phyloP scores from a whole-genome alignment of 2,888 invertebrate genomes.

The Drosophila helvetica region DNA sequence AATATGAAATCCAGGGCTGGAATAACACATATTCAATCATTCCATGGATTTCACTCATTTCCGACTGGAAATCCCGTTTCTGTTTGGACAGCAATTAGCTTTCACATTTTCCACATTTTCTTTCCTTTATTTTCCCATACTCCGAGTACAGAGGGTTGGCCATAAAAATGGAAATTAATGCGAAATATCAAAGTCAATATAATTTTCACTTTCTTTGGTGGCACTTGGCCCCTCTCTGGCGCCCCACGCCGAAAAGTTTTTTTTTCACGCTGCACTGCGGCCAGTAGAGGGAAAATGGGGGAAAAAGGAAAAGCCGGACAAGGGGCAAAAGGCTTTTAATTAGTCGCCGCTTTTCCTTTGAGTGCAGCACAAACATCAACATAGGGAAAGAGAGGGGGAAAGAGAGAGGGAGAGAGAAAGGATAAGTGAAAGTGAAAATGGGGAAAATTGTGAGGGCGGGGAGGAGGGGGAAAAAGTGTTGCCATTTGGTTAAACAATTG shows the following conservation, averaged over 20 bases:
- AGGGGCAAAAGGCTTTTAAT: constrained; percentile 57
- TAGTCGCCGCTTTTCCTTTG: constrained; percentile 52
- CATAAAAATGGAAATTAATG: constrained; percentile 57
- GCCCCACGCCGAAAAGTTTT: constrained; percentile 3
- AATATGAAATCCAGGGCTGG: no score
- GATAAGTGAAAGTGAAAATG: constrained; percentile 39
- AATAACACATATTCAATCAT: background rate
- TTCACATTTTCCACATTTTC: background rate
- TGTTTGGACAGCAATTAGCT: constrained; percentile 22
- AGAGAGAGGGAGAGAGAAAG: constrained; percentile 19
- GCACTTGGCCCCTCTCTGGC: constrained; percentile 14
- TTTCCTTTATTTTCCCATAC: background rate
- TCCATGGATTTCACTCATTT: background rate
- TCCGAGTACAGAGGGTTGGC: background rate
- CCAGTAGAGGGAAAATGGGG: background rate
- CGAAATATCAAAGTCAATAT: constrained; percentile 74
- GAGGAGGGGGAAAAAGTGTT: constrained; percentile 20
- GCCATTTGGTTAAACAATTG: constrained; percentile 75
- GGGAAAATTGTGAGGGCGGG: background rate
- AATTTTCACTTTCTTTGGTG: constrained; percentile 69
- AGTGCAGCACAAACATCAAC: constrained; percentile 64
- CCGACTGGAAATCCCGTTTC: background rate
- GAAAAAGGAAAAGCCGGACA: background rate
- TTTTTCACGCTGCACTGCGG: constrained; percentile 45
- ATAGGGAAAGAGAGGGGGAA: constrained; percentile 6